Evolutionary conservation across 2,113 vertebrate species (phyloP).

Genomic region (Potamarius usumacintae): DNA sequence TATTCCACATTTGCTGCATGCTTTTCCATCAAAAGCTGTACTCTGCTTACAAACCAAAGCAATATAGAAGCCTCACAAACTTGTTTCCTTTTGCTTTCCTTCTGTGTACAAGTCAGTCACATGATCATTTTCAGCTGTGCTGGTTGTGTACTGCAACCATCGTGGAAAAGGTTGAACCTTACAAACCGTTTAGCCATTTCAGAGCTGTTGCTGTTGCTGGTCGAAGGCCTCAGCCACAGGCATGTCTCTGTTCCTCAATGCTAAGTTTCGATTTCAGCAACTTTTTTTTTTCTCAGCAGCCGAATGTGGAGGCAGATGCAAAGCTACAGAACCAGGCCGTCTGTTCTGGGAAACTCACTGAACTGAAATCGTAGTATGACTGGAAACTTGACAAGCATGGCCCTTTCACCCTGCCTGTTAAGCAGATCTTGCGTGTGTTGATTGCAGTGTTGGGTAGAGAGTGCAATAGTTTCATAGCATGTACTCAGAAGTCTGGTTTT

Average conservation of each 20-base stretch:
- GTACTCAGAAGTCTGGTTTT: conserved; percentile 24
- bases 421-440: conserved; percentile 19
- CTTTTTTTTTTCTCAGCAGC: conserved; percentile 45
- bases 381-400: conserved; percentile 53
- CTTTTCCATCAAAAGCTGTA: background rate
- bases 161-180: conserved; percentile 49
- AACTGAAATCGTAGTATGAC: conserved; percentile 58
- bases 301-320: conserved; percentile 57
- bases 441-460: background rate
- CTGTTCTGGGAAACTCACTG: conserved; percentile 59
- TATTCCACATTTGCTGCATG: background rate
- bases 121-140: conserved; percentile 25
- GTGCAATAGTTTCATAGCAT: conserved; percentile 19
- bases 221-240: conserved; percentile 28
- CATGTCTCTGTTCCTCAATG: conserved; percentile 37
- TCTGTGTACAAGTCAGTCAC: conserved; percentile 22
- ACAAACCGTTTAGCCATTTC: conserved; percentile 14
- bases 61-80: background rate
- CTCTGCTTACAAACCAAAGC: background rate
- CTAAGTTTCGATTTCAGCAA: conserved; percentile 56
- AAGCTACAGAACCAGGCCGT: conserved; percentile 47
- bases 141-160: background rate
- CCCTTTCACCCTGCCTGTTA: conserved; percentile 36
- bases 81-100: background rate
- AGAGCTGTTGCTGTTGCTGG: conserved; percentile 27